Evolutionary conservation across 2,888 invertebrate genomes (phyloP), one percentile per base, ranked within the genome.

Genomic region (Carabus problematicus): DNA sequence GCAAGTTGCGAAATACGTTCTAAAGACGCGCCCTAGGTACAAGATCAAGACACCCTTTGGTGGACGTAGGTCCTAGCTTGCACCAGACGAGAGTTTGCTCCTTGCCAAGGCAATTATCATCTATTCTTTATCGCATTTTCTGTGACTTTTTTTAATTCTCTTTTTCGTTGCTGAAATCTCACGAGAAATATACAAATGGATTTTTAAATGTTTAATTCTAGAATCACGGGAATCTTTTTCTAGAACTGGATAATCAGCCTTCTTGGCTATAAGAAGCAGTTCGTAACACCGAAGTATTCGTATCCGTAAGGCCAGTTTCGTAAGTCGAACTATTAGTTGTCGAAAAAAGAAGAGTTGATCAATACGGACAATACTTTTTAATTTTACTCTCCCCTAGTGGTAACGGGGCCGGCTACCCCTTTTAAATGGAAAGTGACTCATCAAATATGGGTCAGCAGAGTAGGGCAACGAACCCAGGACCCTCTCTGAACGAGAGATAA

Each of bases 121-220:
- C 77, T 76, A 79, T 79, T 79, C 79, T 79, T 79, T 77, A 79
- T 79, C 77, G 72, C 75, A 75, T 78, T 78, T 77, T 76, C 47
- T 47, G 18, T 8, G 9, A 11, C 19, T 52, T 52, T 14, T 52
- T 14, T 52, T 52, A 14, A 49, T 49, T 49, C 14, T 49, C 14
- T 49, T 49, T 12, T 12, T 19, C n/a, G n/a, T 29, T 29, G 2
- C 29, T 29, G n/a, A n/a, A n/a, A n/a, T n/a, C n/a, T n/a, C n/a
- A n/a, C n/a, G n/a, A n/a, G n/a, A n/a, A n/a, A n/a, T 29, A 29
- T 3, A 6, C 29, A 29, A 29, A 29, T 29, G 29, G 2, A 29
- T 6, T 3, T 29, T 29, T 29, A 29, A 29, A 29, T 29, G 6
- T 29, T 29, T 29, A n/a, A n/a, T n/a, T n/a, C n/a, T n/a, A n/a